Conservation (phyloP, 1,140 invertebrate species). For the Sycophila sp. region DNA sequence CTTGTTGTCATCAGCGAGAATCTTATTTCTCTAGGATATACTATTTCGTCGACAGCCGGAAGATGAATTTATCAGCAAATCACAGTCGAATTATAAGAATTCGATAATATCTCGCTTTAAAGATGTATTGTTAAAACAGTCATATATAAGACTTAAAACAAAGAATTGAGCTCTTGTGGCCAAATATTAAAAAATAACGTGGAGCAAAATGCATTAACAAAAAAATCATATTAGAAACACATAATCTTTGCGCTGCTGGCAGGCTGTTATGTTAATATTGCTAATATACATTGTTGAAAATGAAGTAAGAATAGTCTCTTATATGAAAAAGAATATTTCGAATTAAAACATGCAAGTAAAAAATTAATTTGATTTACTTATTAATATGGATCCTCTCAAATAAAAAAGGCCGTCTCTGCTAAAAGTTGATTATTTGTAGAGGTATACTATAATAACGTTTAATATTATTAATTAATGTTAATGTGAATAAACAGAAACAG, state of each 20-base stretch:
- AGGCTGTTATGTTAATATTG: slow-evolving; percentile 65
- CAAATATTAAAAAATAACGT: slow-evolving; percentile 39
- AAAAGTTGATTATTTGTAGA: slow-evolving; percentile 56
- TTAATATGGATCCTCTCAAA: slow-evolving; percentile 33
- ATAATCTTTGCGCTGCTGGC: slow-evolving; percentile 60
- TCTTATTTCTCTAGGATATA: slow-evolving; percentile 19
- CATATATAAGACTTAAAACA: slow-evolving; percentile 41
- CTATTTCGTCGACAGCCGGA: slow-evolving; percentile 40
- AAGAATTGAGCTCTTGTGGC: slow-evolving; percentile 48
- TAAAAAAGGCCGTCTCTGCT: slow-evolving; percentile 47
- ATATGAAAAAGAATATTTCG: slow-evolving; percentile 51
- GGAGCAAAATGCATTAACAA: slow-evolving; percentile 33
- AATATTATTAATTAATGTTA: slow-evolving; percentile 49
- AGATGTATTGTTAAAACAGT: slow-evolving; percentile 46
- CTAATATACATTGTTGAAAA: slow-evolving; percentile 59
- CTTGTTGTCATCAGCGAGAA: slow-evolving; percentile 38
- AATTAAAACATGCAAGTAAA: slow-evolving; percentile 41
- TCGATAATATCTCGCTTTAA: slow-evolving; percentile 50
- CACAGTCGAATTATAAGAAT: slow-evolving; percentile 38
- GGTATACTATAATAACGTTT: slow-evolving; percentile 43
- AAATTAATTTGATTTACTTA: slow-evolving; percentile 40
- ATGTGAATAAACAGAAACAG: slow-evolving; percentile 32
- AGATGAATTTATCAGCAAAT: slow-evolving; percentile 44
- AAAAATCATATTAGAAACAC: slow-evolving; percentile 39
- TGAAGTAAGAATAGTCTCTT: slow-evolving; percentile 53